Conservation (phyloP, 2,888 invertebrate genomes). For the Dysmachus trigonus region DNA sequence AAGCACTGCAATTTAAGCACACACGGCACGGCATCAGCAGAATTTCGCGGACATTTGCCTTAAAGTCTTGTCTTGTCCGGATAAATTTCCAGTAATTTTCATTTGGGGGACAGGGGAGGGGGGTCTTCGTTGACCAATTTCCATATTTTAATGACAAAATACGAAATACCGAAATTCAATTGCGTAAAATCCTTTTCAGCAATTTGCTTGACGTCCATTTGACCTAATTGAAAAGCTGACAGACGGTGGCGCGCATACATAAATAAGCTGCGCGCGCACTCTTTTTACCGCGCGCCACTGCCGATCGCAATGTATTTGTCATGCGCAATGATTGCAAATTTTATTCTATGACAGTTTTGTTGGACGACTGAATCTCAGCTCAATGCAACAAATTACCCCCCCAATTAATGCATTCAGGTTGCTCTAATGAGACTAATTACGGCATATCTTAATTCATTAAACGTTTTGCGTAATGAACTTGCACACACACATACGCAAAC, state of each 20-base stretch:
- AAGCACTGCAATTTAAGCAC: constrained; percentile 1
- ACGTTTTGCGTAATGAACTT: not conserved
- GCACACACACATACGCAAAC: too few relatives aligned
- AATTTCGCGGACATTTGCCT: constrained; percentile 1
- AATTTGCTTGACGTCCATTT: constrained; percentile 5
- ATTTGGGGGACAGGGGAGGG: not conserved
- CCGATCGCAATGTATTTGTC: not conserved
- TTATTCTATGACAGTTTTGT: constrained; percentile 21
- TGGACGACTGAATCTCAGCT: not conserved
- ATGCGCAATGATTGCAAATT: constrained; percentile 32
- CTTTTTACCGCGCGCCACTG: too few relatives aligned
- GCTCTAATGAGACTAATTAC: constrained; percentile 23
- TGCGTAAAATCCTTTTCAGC: not conserved
- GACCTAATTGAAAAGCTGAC: constrained; percentile 18
- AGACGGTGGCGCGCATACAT: not conserved
- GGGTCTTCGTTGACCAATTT: too few relatives aligned
- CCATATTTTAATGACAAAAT: constrained; percentile 20
- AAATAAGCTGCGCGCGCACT: not conserved
- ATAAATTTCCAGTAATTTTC: not conserved
- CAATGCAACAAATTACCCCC: constrained; percentile 12
- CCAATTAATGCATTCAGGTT: constrained; percentile 18
- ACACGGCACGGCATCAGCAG: not conserved
- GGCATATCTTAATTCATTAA: not conserved
- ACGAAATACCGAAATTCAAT: not conserved
- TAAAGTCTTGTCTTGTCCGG: not conserved